Base-by-base conservation (phyloP, 2,888 invertebrate species). In the Tuta absoluta region DNA sequence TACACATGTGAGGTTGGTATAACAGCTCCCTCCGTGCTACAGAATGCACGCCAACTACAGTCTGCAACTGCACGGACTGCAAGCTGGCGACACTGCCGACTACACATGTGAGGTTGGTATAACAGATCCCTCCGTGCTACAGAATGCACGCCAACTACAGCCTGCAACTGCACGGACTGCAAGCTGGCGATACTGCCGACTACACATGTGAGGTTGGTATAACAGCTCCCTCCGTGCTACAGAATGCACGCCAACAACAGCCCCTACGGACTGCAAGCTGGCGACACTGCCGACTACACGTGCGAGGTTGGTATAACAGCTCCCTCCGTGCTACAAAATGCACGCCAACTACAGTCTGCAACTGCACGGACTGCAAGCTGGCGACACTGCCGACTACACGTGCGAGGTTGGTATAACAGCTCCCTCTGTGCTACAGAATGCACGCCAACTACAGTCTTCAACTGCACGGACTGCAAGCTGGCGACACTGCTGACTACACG, bases 281-380 rank as follows among this genome's bases (percentile, higher is more conserved):
- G 82, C 10, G 95, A 95, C 72, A 93, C 94, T 0, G 95, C 94
- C 0, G 92, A 93, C 70, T 95, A 95, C 72, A 93, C 93, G 10
- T 95, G 95, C 71, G 94, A 95, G 87, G 94, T 93, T 67, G 80
- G 67, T 23, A 7, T 10, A 17, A n/a, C n/a, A n/a, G n/a, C n/a
- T n/a, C n/a, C 93, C 94, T 0, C 91, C 93, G 28, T 87, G 95
- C 24, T 87, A 95, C 53, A 89, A 91, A 67, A 90, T 96, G 80
- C 94, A 94, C 88, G 81, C 92, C 64, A 96, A 96, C 85, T 94
- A 94, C 76, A 96, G 95, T 65, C 85, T 96, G 63, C 94, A 95
- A 81, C 90, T 95, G 3, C 87, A 91, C 3, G 78, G 81, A 1
- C 87, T 95, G 12, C 83, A 89, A 28, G 90, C 93, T 0, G 78